Percentiles rank a stretch among this genome's conserved stretches.
phyloP scores from a whole-genome alignment of 2,113 vertebrate species.

The Delphinapterus leucas region DNA sequence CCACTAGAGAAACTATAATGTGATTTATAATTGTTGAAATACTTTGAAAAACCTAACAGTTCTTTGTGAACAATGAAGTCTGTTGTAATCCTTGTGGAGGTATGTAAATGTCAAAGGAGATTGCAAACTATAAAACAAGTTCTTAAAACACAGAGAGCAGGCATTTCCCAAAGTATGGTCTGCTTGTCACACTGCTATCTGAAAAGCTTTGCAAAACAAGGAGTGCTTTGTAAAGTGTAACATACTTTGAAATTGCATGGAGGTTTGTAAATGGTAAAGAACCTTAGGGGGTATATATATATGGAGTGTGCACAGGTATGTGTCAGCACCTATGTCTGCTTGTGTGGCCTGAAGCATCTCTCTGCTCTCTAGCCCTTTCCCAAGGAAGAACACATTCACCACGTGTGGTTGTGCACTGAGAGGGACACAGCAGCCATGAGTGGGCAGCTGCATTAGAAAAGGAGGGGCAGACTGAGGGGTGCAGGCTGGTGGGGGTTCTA shows the following conservation, averaged over 20 bases:
- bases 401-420: background rate
- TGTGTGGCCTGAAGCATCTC: background rate
- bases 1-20: constrained; percentile 31
- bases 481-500: background rate
- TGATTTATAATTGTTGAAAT: constrained; percentile 10
- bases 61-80: background rate
- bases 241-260: background rate
- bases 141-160: background rate
- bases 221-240: background rate
- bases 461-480: background rate
- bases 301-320: background rate
- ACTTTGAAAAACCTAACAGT: background rate
- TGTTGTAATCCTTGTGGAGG: background rate
- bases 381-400: background rate
- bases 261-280: background rate
- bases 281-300: background rate
- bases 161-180: background rate
- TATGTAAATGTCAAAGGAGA: background rate
- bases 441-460: constrained; percentile 11
- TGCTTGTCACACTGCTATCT: background rate
- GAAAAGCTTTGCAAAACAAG: constrained; percentile 40
- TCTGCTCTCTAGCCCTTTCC: background rate
- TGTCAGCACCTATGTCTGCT: background rate
- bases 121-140: background rate
- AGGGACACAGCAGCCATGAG: background rate